phyloP scores from a whole-genome alignment of 2,797 vertebrate genomes.

The Sebastes reedi region DNA sequence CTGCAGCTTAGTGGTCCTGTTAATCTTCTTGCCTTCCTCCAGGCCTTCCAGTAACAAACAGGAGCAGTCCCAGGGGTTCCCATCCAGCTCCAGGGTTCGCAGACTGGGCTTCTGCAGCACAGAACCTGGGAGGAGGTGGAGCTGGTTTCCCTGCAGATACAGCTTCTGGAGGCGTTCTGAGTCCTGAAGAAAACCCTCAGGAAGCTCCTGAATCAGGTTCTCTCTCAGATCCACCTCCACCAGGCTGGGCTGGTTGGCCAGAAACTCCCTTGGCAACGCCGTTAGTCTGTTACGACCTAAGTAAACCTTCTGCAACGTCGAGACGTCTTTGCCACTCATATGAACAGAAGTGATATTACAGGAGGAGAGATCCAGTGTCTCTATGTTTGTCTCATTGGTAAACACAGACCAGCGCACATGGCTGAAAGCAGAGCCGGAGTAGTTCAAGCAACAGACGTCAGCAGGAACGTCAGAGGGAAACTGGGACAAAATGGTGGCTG shows the following conservation, averaged over 20 bases:
- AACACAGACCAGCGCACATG: slow-evolving; percentile 82
- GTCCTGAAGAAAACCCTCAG: slow-evolving; percentile 81
- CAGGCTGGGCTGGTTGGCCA: slow-evolving; percentile 78
- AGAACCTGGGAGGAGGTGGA: slow-evolving; percentile 77
- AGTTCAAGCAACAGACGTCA: slow-evolving; percentile 87
- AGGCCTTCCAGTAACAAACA: slow-evolving; percentile 81
- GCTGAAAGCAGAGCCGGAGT: slow-evolving; percentile 82
- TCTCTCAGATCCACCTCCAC: slow-evolving; percentile 82
- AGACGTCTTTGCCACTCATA: not conserved
- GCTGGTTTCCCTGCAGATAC: slow-evolving; percentile 81
- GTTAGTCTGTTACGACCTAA: slow-evolving; percentile 83
- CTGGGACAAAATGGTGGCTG: slow-evolving; percentile 66
- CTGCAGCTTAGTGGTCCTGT: slow-evolving; percentile 55
- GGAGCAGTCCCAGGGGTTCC: slow-evolving; percentile 88
- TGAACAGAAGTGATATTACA: slow-evolving; percentile 82
- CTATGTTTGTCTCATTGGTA: slow-evolving; percentile 64
- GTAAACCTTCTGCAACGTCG: slow-evolving; percentile 77
- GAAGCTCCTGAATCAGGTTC: slow-evolving; percentile 84
- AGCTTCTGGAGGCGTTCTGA: slow-evolving; percentile 80
- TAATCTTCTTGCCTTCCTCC: slow-evolving; percentile 41
- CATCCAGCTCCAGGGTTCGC: slow-evolving; percentile 78
- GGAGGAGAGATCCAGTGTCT: slow-evolving; percentile 85
- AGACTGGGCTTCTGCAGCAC: slow-evolving; percentile 79
- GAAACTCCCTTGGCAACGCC: slow-evolving; percentile 82
- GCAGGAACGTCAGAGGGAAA: slow-evolving; percentile 68